phyloP scores from a whole-genome alignment of 2,888 invertebrate species.

The Geotrupes spiniger region DNA sequence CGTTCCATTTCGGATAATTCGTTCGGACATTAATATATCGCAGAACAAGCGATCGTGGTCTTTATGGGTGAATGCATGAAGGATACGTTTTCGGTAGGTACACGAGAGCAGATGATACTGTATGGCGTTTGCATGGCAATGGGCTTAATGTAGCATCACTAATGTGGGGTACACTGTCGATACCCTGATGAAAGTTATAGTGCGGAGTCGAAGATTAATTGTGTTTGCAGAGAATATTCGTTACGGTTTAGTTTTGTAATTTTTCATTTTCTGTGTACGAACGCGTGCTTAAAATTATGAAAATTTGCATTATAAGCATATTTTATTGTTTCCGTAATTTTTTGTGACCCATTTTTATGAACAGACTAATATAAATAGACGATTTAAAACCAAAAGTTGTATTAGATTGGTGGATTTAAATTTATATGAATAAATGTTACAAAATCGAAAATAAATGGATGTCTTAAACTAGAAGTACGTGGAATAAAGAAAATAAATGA shows the following conservation, averaged over 20 bases:
- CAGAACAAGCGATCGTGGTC: constrained; percentile 11
- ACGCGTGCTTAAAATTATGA: no score
- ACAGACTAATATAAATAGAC: no score
- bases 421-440: no score
- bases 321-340: no score
- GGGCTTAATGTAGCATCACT: constrained; percentile 52
- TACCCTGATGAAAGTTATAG: constrained; percentile 13
- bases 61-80: constrained; percentile 9
- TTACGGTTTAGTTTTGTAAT: background rate
- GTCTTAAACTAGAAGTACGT: no score
- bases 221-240: constrained; percentile 2
- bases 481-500: no score
- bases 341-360: no score
- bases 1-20: constrained; percentile 44
- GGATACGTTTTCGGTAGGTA: constrained; percentile 3
- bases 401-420: no score
- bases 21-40: constrained; percentile 47
- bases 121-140: constrained; percentile 48
- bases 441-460: no score
- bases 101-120: constrained; percentile 38
- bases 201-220: constrained; percentile 13
- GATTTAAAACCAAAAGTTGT: no score
- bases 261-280: no score
- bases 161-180: constrained; percentile 44
- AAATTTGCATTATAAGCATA: no score